These are phyloP conservation scores for Elephas maximus DNA, from an alignment of 2,113 vertebrate species.

Conservation along the genomic window DNA sequence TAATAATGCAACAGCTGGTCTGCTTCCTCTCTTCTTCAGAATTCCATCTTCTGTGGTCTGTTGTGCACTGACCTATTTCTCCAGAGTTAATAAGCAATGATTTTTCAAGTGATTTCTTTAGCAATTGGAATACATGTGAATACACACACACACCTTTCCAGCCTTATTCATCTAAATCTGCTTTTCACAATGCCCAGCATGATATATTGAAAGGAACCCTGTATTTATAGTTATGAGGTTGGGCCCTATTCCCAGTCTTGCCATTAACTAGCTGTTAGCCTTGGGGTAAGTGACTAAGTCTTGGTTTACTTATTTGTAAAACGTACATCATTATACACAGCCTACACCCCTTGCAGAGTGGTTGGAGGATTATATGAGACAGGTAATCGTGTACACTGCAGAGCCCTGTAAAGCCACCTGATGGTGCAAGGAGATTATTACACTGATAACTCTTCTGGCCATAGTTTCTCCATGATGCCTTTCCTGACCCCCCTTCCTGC, in stretches of 20 bases:
- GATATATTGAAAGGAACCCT: background rate
- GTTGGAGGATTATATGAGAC: background rate
- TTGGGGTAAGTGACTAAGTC: background rate
- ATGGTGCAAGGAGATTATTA: background rate
- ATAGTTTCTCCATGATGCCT: background rate
- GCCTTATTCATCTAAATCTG: background rate
- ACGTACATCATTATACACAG: fast-evolving
- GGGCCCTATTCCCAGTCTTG: background rate
- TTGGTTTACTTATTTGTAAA: background rate
- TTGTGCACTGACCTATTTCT: slow-evolving; percentile 66
- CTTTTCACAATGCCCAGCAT: background rate
- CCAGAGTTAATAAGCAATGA: slow-evolving; percentile 61
- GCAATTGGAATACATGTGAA: background rate
- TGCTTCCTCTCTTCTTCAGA: slow-evolving; percentile 61
- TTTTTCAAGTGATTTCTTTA: slow-evolving; percentile 36
- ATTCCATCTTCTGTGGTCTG: slow-evolving; percentile 68
- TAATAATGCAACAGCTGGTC: slow-evolving; percentile 66
- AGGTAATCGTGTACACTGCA: background rate
- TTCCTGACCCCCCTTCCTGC: background rate
- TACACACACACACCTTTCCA: background rate
- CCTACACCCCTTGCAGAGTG: background rate
- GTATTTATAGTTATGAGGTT: background rate
- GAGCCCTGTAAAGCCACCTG: background rate
- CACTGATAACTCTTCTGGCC: background rate
- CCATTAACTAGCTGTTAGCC: background rate